A percentile compares a stretch with the other conserved stretches of the same genome.
Conservation (phyloP, 2,888 invertebrate species). For the Andrena minutula region DNA sequence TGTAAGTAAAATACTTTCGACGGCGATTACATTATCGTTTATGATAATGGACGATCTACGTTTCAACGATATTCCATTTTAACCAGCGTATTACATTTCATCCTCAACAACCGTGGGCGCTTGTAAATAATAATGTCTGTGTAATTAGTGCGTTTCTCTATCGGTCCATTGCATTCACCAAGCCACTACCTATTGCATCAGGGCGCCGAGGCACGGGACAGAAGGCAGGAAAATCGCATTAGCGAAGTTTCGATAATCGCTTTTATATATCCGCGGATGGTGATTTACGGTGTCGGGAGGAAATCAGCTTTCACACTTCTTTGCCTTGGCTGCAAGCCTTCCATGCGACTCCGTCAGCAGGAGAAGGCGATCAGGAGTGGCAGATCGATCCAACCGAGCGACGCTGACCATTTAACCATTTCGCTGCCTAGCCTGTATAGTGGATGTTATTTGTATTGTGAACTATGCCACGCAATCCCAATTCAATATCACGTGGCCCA, state of each 20-base stretch:
- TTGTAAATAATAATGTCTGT: conserved; percentile 26
- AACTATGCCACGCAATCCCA: too few species aligned
- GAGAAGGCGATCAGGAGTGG: conserved; percentile 28
- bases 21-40: too few species aligned
- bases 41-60: conserved; percentile 1
- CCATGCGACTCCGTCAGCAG: not conserved
- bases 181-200: conserved; percentile 16
- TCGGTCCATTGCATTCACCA: conserved; percentile 19
- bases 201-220: conserved; percentile 6
- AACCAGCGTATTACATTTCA: not conserved
- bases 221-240: conserved; percentile 73
- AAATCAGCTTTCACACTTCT: conserved; percentile 54
- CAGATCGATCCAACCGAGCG: conserved; percentile 32
- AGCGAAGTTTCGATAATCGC: conserved; percentile 78
- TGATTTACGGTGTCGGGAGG: conserved; percentile 49
- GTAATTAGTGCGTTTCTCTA: conserved; percentile 14
- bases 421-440: not conserved
- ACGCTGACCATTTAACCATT: conserved; percentile 5
- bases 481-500: too few species aligned
- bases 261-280: conserved; percentile 66
- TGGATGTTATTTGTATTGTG: too few species aligned
- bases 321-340: conserved; percentile 19
- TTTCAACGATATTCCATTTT: not conserved
- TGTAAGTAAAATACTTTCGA: too few species aligned
- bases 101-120: not conserved